Evolutionary conservation across 2,113 vertebrate species (phyloP).

Genomic region (Girardinichthys multiradiatus): DNA sequence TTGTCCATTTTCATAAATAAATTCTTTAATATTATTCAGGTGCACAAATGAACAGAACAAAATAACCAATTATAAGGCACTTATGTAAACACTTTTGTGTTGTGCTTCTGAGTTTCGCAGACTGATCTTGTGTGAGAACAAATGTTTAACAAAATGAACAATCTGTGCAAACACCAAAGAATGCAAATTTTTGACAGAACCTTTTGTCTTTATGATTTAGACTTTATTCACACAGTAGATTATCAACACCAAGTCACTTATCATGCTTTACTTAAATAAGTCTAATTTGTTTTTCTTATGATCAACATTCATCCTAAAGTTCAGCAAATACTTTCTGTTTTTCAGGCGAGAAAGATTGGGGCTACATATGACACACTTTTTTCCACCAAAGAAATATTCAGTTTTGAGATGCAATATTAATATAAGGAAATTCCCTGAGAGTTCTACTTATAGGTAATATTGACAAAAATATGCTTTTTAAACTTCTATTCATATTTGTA

Average conservation of each 20-base stretch:
- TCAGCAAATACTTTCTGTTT: background rate
- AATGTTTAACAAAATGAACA: background rate
- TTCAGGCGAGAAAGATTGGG: background rate
- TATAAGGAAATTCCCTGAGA: background rate
- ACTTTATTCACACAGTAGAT: background rate
- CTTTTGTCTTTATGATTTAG: background rate
- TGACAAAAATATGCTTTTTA: background rate
- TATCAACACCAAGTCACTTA: background rate
- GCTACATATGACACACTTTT: background rate
- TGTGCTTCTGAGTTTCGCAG: background rate
- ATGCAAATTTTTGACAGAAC: background rate
- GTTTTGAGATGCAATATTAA: background rate
- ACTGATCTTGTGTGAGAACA: background rate
- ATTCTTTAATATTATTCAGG: background rate
- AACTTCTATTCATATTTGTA: background rate
- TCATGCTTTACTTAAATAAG: background rate
- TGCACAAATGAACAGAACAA: background rate
- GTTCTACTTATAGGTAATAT: background rate
- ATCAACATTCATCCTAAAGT: background rate
- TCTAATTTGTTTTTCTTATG: background rate
- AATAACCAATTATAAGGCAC: background rate
- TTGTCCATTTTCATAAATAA: background rate
- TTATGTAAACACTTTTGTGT: background rate
- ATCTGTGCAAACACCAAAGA: no score
- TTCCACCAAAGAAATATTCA: background rate